Base-by-base conservation (phyloP, 2,797 vertebrate genomes). In the Oreochromis grahami region DNA sequence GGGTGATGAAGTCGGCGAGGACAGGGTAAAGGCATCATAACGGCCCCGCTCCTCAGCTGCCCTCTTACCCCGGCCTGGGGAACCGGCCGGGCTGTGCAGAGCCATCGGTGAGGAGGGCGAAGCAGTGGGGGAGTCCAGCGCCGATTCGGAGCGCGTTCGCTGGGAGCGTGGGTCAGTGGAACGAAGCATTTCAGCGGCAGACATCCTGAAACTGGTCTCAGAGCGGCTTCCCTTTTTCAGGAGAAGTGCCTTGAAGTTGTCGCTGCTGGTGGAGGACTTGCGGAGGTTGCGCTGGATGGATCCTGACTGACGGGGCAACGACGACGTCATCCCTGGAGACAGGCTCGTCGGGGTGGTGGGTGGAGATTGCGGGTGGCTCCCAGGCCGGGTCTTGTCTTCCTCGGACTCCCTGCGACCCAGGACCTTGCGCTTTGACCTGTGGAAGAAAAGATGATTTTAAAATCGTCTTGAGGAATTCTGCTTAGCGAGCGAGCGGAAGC, bases 221-320 rank as follows among this genome's bases (percentile, higher is more conserved):
- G 98, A 95, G 55, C 98, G 98, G 77, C 98, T 99, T 38, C 99
- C 99, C 68, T 99, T 99, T 91, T 97, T 98, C 50, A 99, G 96
- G 80, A 99, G 95, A 41, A 99, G 96, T 15, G 99, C 98, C 91
- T 99, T 99, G 96, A 99, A 99, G 88, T 95, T 98, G 96, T 99
- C 99, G 0, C 98, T 99, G 96, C 98, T 99, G 93, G 98, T 99
- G 91, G 96, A 96, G 43, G 98, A 98, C 93, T 98, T 99, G 38
- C 98, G 98, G 52, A 99, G 65, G 21, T 94, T 97, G 55, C 98
- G 97, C 95, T 99, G 99, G 92, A 99, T 98, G 5, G 98, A 98
- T 38, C 98, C 94, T 0, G 95, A 68, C 45, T 98, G 98, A 52
- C 97, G 97, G 14, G 97, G 91, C 84, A 93, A 77, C 9, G 97